These are phyloP conservation scores for Toxotes lorentzi DNA, from an alignment of 2,797 vertebrate species.

Conservation along the genomic window DNA sequence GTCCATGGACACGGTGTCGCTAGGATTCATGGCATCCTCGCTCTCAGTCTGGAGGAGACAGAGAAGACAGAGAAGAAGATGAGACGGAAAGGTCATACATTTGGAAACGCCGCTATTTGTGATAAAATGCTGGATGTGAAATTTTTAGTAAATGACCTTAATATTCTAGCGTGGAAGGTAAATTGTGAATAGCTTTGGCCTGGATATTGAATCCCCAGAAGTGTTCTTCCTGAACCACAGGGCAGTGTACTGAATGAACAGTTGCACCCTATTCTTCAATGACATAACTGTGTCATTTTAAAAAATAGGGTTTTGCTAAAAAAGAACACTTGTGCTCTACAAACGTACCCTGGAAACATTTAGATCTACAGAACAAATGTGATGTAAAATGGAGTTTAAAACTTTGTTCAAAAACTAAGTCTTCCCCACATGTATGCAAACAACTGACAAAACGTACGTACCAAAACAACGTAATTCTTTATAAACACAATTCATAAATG, in stretches of 20 bases:
- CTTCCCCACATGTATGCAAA: not conserved
- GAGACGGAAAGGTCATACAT: too few relatives aligned
- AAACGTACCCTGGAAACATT: not conserved
- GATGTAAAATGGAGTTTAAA: not conserved
- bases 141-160: not conserved
- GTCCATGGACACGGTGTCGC: constrained; percentile 96
- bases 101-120: not conserved
- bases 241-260: not conserved
- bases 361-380: not conserved
- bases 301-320: not conserved
- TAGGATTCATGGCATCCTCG: constrained; percentile 85
- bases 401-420: not conserved
- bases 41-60: constrained; percentile 80
- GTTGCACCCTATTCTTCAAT: not conserved
- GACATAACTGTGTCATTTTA: not conserved
- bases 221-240: constrained; percentile 2
- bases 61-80: too few relatives aligned
- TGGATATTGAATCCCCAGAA: constrained; percentile 1
- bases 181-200: not conserved
- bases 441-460: not conserved
- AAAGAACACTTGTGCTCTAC: not conserved
- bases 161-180: not conserved
- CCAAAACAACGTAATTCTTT: not conserved
- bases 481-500: not conserved
- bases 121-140: not conserved